Evolutionary conservation across 2,888 invertebrate genomes (phyloP), one percentile per base, ranked within the genome.

Genomic region (Machimus rusticus): DNA sequence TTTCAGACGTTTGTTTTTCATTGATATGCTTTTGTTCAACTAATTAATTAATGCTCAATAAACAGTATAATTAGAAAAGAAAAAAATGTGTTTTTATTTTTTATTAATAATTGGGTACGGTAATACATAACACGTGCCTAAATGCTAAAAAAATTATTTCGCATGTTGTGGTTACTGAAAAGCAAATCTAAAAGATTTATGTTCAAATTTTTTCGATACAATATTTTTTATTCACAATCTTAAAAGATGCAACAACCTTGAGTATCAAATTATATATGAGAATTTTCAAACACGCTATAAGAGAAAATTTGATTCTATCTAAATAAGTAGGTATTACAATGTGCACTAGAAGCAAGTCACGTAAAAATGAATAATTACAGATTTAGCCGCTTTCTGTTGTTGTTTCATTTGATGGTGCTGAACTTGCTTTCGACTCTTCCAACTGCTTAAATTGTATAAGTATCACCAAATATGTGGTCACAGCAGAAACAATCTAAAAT

Each of bases 361-460:
- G 12, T 23, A 23, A 57, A 28, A 23, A 66, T 3, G 12, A 66
- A 28, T 28, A 66, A 28, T 6, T 51, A 8, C 1, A n/a, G 1
- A 66, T 3, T 66, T 66, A 66, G 9, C 12, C 66, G 66, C 66
- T 66, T 12, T n/a, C 23, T 9, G 66, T 66, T 57, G 57, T n/a
- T 57, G 39, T 39, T 9, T 39, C 43, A 4, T 2, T 14, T 46
- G 16, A 46, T 16, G 43, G 66, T 66, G 14, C 6, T 28, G 19
- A 55, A 37, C 34, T 12, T 39, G 34, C 4, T 86, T 86, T 79
- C 3, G 86, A 37, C 6, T 79, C 92, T 88, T 92, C 92, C 46
- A 92, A 89, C 88, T 92, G 92, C 43, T 93, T 93, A 51, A 92
- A 92, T 89, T 92, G 92, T 88, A 92, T 92, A 43, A 92, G 90